Conservation (phyloP, 2,888 invertebrate genomes). For the Tipula helvola region DNA sequence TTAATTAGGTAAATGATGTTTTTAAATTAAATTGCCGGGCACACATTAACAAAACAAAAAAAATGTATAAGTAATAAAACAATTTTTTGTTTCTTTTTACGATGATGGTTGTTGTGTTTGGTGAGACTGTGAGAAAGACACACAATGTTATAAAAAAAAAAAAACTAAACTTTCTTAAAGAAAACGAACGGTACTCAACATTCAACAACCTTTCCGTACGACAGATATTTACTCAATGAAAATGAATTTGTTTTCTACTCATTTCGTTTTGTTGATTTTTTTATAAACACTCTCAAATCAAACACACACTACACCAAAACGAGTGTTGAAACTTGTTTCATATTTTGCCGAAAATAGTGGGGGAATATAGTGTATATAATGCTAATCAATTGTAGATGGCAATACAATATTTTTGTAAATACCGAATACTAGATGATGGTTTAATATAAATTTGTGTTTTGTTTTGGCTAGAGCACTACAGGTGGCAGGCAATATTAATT, state of each 20-base stretch:
- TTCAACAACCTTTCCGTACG: neutral
- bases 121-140: neutral
- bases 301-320: neutral
- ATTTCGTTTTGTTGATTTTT: neutral
- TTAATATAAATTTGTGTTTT: neutral
- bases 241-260: neutral
- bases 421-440: neutral
- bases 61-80: no score
- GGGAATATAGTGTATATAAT: neutral
- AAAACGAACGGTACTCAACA: neutral
- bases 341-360: neutral
- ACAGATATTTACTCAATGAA: conserved; percentile 4
- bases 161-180: neutral
- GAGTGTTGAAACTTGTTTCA: neutral
- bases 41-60: neutral
- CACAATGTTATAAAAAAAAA: neutral
- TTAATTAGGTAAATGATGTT: no score
- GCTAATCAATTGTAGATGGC: neutral
- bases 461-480: neutral
- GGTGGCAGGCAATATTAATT: neutral
- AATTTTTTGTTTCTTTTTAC: neutral
- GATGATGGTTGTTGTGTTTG: neutral
- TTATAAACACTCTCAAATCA: neutral
- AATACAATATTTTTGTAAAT: neutral
- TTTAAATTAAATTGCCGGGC: no score